Conservation (phyloP, 2,888 invertebrate genomes). For the Drosophila birchii region DNA sequence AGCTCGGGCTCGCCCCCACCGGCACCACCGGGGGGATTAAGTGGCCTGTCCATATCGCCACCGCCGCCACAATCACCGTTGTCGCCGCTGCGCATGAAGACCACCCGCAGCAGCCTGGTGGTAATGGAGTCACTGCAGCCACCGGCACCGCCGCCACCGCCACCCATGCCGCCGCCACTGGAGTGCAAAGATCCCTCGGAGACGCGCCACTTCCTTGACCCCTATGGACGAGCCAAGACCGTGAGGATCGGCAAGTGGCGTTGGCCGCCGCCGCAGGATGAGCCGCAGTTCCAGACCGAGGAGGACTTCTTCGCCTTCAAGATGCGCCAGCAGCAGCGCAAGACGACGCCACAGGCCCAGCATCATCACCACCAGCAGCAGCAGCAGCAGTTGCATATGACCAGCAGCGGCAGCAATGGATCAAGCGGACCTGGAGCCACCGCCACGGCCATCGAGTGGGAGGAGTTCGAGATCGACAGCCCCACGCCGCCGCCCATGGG, state of each 20-base stretch:
- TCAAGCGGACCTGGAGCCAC: slow-evolving; percentile 61
- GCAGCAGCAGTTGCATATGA: background rate
- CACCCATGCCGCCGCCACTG: slow-evolving; percentile 94
- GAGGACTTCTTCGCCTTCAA: slow-evolving; percentile 96
- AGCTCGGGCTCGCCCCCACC: slow-evolving; percentile 38
- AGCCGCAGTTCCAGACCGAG: slow-evolving; percentile 89
- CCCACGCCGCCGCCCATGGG: slow-evolving; percentile 71
- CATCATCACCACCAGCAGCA: slow-evolving; percentile 66
- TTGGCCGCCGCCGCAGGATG: slow-evolving; percentile 95
- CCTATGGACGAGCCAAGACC: slow-evolving; percentile 96
- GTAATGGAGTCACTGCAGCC: slow-evolving; percentile 75
- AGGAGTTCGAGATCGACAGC: slow-evolving; percentile 91
- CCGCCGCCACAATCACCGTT: slow-evolving; percentile 49
- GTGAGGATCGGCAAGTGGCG: slow-evolving; percentile 98
- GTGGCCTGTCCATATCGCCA: slow-evolving; percentile 41
- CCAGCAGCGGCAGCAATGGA: slow-evolving; percentile 67
- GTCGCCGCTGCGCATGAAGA: slow-evolving; percentile 75
- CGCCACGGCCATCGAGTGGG: slow-evolving; percentile 90
- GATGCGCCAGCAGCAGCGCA: slow-evolving; percentile 91
- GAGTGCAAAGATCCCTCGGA: slow-evolving; percentile 93
- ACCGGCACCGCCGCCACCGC: slow-evolving; percentile 91
- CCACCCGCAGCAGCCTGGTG: slow-evolving; percentile 80
- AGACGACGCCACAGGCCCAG: slow-evolving; percentile 90
- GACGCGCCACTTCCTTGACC: slow-evolving; percentile 93
- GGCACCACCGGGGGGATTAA: slow-evolving; percentile 36